Conservation (phyloP, 23 tunicate genomes). For the Styela clava region DNA sequence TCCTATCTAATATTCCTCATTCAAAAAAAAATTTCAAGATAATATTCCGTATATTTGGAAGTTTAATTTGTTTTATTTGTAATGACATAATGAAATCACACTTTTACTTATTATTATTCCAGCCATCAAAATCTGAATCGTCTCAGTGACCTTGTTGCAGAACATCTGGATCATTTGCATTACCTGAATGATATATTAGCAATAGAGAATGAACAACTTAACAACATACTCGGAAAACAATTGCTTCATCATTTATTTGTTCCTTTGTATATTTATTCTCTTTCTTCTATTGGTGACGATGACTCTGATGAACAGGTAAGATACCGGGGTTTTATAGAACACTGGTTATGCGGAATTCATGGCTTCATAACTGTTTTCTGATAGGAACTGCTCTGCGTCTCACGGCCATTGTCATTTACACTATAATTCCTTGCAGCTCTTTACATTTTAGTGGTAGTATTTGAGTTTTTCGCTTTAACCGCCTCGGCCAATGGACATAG, state of each 20-base stretch:
- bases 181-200: constrained; percentile 88
- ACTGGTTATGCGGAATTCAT: background rate
- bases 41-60: too few species aligned
- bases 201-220: constrained; percentile 59
- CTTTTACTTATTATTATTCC: too few species aligned
- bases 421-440: too few species aligned
- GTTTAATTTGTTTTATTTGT: too few species aligned
- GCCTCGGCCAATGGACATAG: too few species aligned
- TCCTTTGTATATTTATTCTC: constrained; percentile 79
- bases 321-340: background rate
- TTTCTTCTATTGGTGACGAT: constrained; percentile 42
- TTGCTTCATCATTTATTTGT: constrained; percentile 75
- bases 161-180: constrained; percentile 90
- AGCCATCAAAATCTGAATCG: constrained; percentile 89
- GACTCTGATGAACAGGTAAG: constrained; percentile 20
- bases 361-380: background rate
- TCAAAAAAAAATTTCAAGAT: too few species aligned
- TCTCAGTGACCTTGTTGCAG: constrained; percentile 76
- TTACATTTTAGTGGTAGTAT: too few species aligned
- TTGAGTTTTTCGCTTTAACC: too few species aligned
- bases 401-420: background rate
- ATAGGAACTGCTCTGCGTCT: background rate
- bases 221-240: constrained; percentile 64
- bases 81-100: too few species aligned
- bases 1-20: too few species aligned